Evolutionary conservation across 2,888 invertebrate species (phyloP).

Genomic region (Cremastinae sp.): DNA sequence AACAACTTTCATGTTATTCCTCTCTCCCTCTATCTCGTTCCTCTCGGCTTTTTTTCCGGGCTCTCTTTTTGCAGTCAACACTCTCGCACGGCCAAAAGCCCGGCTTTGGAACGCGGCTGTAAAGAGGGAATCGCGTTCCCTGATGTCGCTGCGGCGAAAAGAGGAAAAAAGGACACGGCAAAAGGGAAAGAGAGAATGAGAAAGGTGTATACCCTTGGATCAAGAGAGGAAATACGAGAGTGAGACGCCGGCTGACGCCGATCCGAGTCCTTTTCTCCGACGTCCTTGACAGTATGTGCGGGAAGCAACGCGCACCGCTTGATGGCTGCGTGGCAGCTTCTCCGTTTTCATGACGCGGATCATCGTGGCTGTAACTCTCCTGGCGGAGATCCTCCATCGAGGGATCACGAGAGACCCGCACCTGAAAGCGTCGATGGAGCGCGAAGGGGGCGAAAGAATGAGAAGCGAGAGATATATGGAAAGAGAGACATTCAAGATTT

Average conservation of each 20-base stretch:
- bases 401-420: slow-evolving; percentile 24
- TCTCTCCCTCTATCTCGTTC: not conserved
- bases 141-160: slow-evolving; percentile 32
- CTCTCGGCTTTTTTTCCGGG: too few species aligned
- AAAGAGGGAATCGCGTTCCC: slow-evolving; percentile 46
- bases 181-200: not conserved
- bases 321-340: slow-evolving; percentile 33
- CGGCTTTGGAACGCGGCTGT: slow-evolving; percentile 19
- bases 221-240: slow-evolving; percentile 51
- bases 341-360: slow-evolving; percentile 52
- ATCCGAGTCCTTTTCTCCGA: slow-evolving; percentile 46
- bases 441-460: slow-evolving; percentile 21
- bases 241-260: slow-evolving; percentile 47
- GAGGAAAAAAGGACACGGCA: not conserved
- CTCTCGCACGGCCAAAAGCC: slow-evolving; percentile 22
- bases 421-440: slow-evolving; percentile 32
- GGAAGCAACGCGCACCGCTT: slow-evolving; percentile 22
- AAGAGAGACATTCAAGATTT: not conserved
- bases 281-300: slow-evolving; percentile 17
- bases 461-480: slow-evolving; percentile 44
- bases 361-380: slow-evolving; percentile 49
- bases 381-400: slow-evolving; percentile 50
- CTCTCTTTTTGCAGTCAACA: slow-evolving; percentile 26
- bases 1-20: slow-evolving; percentile 14
- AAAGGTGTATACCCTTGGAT: not conserved